phyloP scores from a whole-genome alignment of 2,888 invertebrate genomes.

The Pemphredon lugubris region DNA sequence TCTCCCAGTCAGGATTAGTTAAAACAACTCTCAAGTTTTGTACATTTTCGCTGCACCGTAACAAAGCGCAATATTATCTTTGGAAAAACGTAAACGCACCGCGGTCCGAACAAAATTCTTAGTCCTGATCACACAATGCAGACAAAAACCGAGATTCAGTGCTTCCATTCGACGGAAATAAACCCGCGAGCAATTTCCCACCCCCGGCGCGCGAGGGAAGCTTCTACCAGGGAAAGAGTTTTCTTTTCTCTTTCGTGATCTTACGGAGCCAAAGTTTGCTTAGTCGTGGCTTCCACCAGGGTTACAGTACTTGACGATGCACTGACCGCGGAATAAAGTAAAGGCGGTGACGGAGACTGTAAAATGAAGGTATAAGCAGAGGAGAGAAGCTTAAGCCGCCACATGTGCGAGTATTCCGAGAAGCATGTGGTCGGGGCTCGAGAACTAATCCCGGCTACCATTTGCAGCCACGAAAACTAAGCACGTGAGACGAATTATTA shows the following conservation, averaged over 20 bases:
- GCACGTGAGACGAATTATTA: slow-evolving; percentile 55
- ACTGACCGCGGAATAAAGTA: slow-evolving; percentile 43
- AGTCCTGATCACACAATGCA: slow-evolving; percentile 23
- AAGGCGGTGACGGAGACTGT: slow-evolving; percentile 49
- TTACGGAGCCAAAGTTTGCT: slow-evolving; percentile 18
- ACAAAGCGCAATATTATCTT: too few species aligned
- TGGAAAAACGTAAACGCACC: too few species aligned
- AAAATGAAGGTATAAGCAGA: slow-evolving; percentile 53
- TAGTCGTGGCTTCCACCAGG: not conserved
- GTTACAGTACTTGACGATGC: slow-evolving; percentile 39
- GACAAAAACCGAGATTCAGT: not conserved
- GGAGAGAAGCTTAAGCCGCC: slow-evolving; percentile 43
- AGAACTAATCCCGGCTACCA: slow-evolving; percentile 50
- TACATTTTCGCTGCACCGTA: too few species aligned
- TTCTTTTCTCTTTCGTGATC: too few species aligned
- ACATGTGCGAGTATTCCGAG: slow-evolving; percentile 48
- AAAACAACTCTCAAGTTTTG: too few species aligned
- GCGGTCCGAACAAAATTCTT: too few species aligned
- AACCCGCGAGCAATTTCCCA: not conserved
- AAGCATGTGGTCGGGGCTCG: slow-evolving; percentile 32
- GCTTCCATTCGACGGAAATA: not conserved
- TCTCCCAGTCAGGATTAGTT: too few species aligned
- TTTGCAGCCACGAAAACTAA: slow-evolving; percentile 53
- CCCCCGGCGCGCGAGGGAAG: not conserved
- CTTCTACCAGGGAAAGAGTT: too few species aligned